Conservation (phyloP, 2,888 invertebrate species). For the Resseliella maxima region DNA sequence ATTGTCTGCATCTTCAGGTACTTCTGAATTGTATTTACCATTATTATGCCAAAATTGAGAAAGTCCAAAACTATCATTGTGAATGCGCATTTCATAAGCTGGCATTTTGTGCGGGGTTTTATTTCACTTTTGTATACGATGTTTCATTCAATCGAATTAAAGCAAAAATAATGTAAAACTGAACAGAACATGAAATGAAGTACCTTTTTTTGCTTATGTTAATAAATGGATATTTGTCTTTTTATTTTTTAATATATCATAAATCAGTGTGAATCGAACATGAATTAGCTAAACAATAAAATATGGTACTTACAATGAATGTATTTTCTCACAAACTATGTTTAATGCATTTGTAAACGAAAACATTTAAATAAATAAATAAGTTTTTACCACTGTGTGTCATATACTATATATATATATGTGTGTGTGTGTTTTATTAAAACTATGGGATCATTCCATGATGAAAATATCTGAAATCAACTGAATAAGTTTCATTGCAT, state of each 20-base stretch:
- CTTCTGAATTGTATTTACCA: too few species aligned
- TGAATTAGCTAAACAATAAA: constrained; percentile 18
- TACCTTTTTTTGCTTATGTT: background rate
- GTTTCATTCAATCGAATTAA: too few species aligned
- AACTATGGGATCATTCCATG: background rate
- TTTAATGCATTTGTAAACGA: background rate
- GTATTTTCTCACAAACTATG: background rate
- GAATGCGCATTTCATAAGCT: too few species aligned
- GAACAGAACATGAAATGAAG: background rate
- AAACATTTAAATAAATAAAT: background rate
- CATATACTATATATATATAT: too few species aligned
- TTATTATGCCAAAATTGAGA: too few species aligned
- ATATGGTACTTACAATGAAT: background rate
- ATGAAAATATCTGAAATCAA: background rate
- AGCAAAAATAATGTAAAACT: background rate
- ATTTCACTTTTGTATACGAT: too few species aligned
- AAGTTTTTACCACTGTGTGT: background rate
- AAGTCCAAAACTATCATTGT: too few species aligned
- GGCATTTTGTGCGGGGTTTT: background rate
- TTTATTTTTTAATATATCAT: background rate
- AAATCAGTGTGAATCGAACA: constrained; percentile 15
- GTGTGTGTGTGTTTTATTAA: too few species aligned
- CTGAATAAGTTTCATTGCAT: background rate
- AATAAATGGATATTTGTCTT: background rate
- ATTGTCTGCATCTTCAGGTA: too few species aligned